Evolutionary conservation across 2,797 vertebrate genomes (phyloP), one percentile per base, ranked within the genome.

Genomic region (Spea hammondii): DNA sequence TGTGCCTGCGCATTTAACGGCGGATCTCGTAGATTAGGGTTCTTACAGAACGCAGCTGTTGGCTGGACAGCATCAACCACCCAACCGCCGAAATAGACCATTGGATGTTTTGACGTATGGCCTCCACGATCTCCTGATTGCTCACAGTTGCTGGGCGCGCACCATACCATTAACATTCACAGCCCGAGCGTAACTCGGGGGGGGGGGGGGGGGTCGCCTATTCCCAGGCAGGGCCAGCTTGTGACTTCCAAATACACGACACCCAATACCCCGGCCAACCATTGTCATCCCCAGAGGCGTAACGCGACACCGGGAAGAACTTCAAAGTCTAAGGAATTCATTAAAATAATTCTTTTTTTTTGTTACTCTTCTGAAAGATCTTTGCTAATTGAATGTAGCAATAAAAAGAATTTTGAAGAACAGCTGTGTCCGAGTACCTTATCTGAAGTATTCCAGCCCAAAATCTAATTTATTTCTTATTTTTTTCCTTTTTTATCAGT

Each of bases 301-400:
- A 78, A 79, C 51, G n/a, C 48, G 72, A 75, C 8, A 7, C 72
- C 44, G 45, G 62, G 12, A 0, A 6, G 12, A 4, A 62, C 78
- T 74, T 79, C 78, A 79, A 74, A 74, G 71, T 46, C 70, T 60
- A 12, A 12, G 11, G 70, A 68, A 79, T 74, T 59, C 51, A 69
- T 74, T 74, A 65, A 68, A 74, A 79, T 69, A 17, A 78, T 78
- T 77, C 67, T 13, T 55, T 4, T n/a, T 51, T 48, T 60, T 67
- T 77, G 47, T 77, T 55, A 79, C 70, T 51, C 62, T 60, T 73
- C 12, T 51, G 14, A 53, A 69, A 68, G 55, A 47, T 48, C 62
- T 72, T 53, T 54, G 55, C 47, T 17, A 68, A 74, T 74, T 13
- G 9, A 55, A 67, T 66, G 55, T 46, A 69, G 72, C 46, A 32